Percentiles rank a stretch among this genome's conserved stretches.
phyloP scores from a whole-genome alignment of 2,797 vertebrate genomes.

The Manis crassicaudata region DNA sequence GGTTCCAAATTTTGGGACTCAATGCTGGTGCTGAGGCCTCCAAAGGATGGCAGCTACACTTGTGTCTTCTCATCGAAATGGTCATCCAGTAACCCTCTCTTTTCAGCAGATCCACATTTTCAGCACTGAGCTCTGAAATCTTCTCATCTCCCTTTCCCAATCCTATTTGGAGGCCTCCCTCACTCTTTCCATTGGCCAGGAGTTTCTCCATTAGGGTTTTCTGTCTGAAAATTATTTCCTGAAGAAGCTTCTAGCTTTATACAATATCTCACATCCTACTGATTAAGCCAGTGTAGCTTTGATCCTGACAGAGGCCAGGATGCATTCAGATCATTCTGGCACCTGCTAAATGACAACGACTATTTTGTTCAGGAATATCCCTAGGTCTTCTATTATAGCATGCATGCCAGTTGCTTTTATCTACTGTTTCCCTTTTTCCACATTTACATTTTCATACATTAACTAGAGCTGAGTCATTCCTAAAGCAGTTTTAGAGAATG shows the following conservation, averaged over 20 bases:
- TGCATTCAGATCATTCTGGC: not conserved
- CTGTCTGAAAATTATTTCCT: constrained; percentile 22
- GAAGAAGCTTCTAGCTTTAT: constrained; percentile 20
- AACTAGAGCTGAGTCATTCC: not conserved
- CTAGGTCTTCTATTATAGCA: constrained; percentile 3
- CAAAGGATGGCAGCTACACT: not conserved
- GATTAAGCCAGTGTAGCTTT: not conserved
- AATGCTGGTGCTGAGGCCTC: not conserved
- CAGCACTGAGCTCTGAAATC: constrained; percentile 25
- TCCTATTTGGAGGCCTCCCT: not conserved
- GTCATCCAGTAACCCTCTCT: not conserved
- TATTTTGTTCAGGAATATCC: not conserved
- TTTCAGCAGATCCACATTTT: not conserved
- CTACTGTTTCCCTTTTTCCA: not conserved
- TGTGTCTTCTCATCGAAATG: not conserved
- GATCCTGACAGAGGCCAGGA: not conserved
- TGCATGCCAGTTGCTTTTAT: not conserved
- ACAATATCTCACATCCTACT: not conserved
- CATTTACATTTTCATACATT: not conserved
- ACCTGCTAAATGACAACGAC: not conserved
- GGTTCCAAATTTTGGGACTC: not conserved
- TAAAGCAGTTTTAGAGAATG: not conserved
- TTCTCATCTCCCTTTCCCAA: not conserved
- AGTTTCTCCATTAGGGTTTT: not conserved
- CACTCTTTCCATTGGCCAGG: not conserved